Percentiles rank a stretch among this genome's conserved stretches.
Conservation (phyloP, 2,797 vertebrate species). For the Sylvilagus floridanus region DNA sequence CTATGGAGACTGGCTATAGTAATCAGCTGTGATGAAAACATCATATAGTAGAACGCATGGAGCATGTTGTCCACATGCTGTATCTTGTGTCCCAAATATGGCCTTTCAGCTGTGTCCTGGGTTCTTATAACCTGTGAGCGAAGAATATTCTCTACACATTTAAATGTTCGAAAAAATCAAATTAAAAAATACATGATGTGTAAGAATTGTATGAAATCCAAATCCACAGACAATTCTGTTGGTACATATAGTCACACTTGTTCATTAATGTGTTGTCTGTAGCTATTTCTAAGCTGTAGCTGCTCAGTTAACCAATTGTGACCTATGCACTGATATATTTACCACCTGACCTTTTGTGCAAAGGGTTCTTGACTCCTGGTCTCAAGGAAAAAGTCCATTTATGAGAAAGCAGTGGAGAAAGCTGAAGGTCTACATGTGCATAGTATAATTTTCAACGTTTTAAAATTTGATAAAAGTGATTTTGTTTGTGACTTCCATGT, state of each 20-base stretch:
- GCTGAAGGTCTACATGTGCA: not conserved
- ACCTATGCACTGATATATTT: not conserved
- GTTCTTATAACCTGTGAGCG: not conserved
- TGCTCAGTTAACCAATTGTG: not conserved
- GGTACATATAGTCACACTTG: not conserved
- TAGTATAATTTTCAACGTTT: not conserved
- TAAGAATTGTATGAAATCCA: constrained; percentile 22
- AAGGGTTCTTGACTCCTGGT: not conserved
- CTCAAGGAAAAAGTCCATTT: not conserved
- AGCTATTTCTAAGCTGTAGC: not conserved
- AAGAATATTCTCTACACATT: not conserved
- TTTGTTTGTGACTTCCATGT: not conserved
- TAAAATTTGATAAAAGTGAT: not conserved
- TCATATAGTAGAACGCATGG: not conserved
- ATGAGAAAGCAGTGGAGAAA: not conserved
- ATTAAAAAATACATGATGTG: not conserved
- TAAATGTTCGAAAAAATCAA: not conserved
- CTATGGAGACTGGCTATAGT: not conserved
- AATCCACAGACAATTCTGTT: not conserved
- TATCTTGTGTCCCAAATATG: not conserved
- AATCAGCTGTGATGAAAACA: not conserved
- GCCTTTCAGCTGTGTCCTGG: not conserved
- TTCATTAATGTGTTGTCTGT: not conserved
- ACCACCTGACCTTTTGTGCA: not conserved
- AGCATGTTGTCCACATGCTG: not conserved